A percentile compares a stretch with the other conserved stretches of the same genome.
Evolutionary conservation across 2,888 invertebrate species (phyloP).

Genomic region (Reticulitermes lucifugus): DNA sequence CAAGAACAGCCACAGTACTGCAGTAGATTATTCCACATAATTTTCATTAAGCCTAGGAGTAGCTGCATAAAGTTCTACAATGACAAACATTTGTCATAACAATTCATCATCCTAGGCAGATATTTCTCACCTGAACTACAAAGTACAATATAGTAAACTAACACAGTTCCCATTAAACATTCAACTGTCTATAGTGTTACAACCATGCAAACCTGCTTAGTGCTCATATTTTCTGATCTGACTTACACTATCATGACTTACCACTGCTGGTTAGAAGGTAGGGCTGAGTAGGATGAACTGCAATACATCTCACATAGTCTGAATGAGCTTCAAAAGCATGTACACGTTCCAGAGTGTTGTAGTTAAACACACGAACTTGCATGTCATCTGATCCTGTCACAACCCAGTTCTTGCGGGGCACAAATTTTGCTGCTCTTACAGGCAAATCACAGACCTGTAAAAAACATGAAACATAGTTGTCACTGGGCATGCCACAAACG

Average conservation of each 20-base stretch:
- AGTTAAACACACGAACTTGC: slow-evolving; percentile 97
- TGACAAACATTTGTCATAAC: no score
- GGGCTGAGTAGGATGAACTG: slow-evolving; percentile 97
- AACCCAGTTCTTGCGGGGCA: slow-evolving; percentile 98
- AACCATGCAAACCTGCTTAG: neutral
- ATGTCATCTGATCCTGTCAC: slow-evolving; percentile 97
- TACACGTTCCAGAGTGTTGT: slow-evolving; percentile 96
- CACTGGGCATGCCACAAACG: no score
- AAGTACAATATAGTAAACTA: no score
- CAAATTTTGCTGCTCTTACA: slow-evolving; percentile 95
- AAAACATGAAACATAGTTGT: neutral
- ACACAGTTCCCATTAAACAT: no score
- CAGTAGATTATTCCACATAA: no score
- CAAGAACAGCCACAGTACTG: neutral
- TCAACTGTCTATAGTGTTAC: no score
- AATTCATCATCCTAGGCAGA: no score
- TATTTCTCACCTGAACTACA: no score
- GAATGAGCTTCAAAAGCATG: slow-evolving; percentile 98
- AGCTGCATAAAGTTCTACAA: no score
- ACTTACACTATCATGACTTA: slow-evolving; percentile 64
- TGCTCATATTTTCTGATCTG: no score
- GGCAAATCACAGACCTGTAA: slow-evolving; percentile 90
- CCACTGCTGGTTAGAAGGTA: slow-evolving; percentile 96
- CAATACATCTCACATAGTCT: slow-evolving; percentile 96
- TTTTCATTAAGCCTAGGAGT: no score